These are phyloP conservation scores for Sebastiscus tertius DNA, from an alignment of 2,797 vertebrate species.

Conservation along the genomic window DNA sequence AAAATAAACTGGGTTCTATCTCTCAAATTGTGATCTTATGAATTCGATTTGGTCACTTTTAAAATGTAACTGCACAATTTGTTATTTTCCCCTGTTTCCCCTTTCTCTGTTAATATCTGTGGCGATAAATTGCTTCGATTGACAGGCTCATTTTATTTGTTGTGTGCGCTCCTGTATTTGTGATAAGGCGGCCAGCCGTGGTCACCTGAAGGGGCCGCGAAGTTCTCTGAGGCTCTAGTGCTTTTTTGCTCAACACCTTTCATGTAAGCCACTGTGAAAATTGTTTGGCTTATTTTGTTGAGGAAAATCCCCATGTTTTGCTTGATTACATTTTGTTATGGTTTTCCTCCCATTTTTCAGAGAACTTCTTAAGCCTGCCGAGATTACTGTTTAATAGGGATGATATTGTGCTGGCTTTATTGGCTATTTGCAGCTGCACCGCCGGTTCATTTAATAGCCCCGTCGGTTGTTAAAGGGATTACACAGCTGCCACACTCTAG, in stretches of 20 bases:
- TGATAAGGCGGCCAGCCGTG: slow-evolving; percentile 78
- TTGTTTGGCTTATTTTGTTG: slow-evolving; percentile 74
- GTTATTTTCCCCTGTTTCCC: slow-evolving; percentile 78
- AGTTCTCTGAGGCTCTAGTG: slow-evolving; percentile 68
- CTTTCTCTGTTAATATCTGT: slow-evolving; percentile 82
- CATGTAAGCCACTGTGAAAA: slow-evolving; percentile 76
- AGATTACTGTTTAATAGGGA: slow-evolving; percentile 83
- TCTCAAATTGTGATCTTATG: slow-evolving; percentile 93
- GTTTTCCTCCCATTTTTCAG: slow-evolving; percentile 76
- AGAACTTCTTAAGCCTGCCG: slow-evolving; percentile 77
- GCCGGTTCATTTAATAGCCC: slow-evolving; percentile 80
- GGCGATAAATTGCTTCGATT: slow-evolving; percentile 83
- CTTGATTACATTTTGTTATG: slow-evolving; percentile 84
- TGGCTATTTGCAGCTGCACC: slow-evolving; percentile 84
- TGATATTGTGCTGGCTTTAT: slow-evolving; percentile 84
- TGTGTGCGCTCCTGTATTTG: slow-evolving; percentile 66
- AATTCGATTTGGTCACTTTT: slow-evolving; percentile 97
- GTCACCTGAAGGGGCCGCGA: slow-evolving; percentile 72
- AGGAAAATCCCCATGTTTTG: slow-evolving; percentile 80
- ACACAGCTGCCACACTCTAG: slow-evolving; percentile 81
- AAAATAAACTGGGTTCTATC: slow-evolving; percentile 89
- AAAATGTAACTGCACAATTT: slow-evolving; percentile 85
- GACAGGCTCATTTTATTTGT: slow-evolving; percentile 72
- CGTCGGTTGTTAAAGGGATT: slow-evolving; percentile 82
- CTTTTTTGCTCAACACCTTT: slow-evolving; percentile 67